Conservation (phyloP, 2,113 vertebrate species). For the Megaleporinus macrocephalus region DNA sequence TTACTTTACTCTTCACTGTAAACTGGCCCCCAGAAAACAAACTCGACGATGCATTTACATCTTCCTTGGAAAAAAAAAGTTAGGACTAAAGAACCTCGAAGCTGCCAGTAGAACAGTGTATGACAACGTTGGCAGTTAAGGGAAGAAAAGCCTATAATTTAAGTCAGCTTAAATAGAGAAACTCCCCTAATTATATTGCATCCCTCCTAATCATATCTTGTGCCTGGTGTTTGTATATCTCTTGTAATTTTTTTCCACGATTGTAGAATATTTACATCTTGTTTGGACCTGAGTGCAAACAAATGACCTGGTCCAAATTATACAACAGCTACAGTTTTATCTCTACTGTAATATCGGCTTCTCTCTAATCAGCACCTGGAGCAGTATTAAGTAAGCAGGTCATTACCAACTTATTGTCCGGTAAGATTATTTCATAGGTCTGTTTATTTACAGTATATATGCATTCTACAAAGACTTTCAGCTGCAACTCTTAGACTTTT, state of each 20-base stretch:
- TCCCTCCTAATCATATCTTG: background rate
- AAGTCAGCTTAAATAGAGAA: background rate
- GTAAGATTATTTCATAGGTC: background rate
- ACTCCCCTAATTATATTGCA: background rate
- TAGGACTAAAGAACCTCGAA: background rate
- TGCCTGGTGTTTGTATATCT: background rate
- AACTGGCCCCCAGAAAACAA: slow-evolving; percentile 31
- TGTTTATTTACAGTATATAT: background rate
- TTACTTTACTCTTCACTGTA: slow-evolving; percentile 52
- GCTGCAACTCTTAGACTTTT: background rate
- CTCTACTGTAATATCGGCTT: too few species aligned
- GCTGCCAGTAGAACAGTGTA: background rate
- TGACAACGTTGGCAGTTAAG: background rate
- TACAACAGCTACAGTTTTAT: background rate
- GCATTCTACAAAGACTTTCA: background rate
- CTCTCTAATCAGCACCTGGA: background rate
- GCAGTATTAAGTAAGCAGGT: background rate
- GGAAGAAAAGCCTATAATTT: background rate
- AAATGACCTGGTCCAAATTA: background rate
- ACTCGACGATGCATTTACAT: background rate
- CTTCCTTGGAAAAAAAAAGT: background rate
- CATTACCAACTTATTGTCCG: too few species aligned
- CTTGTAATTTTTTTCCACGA: background rate
- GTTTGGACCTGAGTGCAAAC: background rate
- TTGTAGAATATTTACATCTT: background rate